Percentiles rank a stretch among this genome's conserved stretches.
Evolutionary conservation across 2,797 vertebrate genomes (phyloP).

Genomic region (Lutjanus argentimaculatus): DNA sequence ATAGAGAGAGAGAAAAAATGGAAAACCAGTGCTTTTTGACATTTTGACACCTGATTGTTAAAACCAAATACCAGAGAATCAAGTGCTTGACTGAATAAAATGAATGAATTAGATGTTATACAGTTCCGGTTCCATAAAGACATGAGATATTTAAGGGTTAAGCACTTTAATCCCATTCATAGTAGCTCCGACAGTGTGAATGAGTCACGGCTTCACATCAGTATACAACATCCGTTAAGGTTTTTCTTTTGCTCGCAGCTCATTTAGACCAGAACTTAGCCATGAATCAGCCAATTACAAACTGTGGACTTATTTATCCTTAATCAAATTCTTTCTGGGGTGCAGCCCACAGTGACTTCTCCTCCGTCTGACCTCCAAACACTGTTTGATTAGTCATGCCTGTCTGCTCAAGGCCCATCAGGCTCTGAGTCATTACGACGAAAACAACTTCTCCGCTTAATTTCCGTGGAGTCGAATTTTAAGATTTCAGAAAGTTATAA

Average conservation of each 20-base stretch:
- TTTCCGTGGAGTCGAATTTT: not conserved
- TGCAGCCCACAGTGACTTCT: not conserved
- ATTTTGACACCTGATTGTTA: too few species aligned
- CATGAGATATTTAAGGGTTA: not conserved
- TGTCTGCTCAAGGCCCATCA: slow-evolving; percentile 21
- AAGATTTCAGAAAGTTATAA: not conserved
- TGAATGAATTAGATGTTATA: too few species aligned
- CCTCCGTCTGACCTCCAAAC: slow-evolving; percentile 32
- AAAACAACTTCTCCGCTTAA: slow-evolving; percentile 10
- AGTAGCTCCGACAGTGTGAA: not conserved
- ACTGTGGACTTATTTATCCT: not conserved
- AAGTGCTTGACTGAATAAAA: not conserved
- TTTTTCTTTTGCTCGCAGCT: not conserved
- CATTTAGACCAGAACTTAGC: not conserved
- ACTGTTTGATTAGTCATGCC: slow-evolving; percentile 51
- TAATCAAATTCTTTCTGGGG: not conserved
- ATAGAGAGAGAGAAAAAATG: too few species aligned
- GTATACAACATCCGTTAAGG: not conserved
- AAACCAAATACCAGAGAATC: not conserved
- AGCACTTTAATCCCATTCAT: not conserved
- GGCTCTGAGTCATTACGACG: slow-evolving; percentile 23
- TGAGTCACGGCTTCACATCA: not conserved
- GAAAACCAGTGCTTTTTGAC: too few species aligned
- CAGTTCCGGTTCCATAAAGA: too few species aligned
- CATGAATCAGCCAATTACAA: slow-evolving; percentile 19